Evolutionary conservation across 2,797 vertebrate species (phyloP).

Genomic region (Fundulus diaphanus): DNA sequence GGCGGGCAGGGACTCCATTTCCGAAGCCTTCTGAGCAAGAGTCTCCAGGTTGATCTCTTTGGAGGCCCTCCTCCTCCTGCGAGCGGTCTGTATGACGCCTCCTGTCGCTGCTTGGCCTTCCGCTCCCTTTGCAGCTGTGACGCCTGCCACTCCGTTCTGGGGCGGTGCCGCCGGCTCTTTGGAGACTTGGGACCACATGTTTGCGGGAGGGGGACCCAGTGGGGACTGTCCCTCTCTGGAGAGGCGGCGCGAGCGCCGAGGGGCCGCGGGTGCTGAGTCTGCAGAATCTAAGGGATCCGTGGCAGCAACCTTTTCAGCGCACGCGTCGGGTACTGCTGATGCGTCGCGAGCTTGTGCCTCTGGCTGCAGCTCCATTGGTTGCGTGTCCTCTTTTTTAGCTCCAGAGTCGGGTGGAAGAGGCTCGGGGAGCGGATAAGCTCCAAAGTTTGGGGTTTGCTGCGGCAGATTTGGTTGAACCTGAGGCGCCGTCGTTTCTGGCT

Average conservation of each 20-base stretch:
- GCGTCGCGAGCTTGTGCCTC: slow-evolving; percentile 10
- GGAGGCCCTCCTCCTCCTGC: slow-evolving; percentile 85
- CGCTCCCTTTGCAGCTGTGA: slow-evolving; percentile 57
- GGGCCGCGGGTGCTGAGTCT: slow-evolving; percentile 65
- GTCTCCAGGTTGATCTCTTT: slow-evolving; percentile 94
- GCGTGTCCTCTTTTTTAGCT: slow-evolving; percentile 43
- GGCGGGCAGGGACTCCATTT: slow-evolving; percentile 86
- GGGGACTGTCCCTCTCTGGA: slow-evolving; percentile 81
- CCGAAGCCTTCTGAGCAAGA: slow-evolving; percentile 90
- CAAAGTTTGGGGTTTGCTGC: slow-evolving; percentile 61
- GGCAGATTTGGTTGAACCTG: slow-evolving; percentile 59
- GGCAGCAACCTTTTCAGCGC: slow-evolving; percentile 21
- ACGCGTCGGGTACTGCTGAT: neutral
- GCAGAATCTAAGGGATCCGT: slow-evolving; percentile 27
- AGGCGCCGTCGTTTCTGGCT: slow-evolving; percentile 51
- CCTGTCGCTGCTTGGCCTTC: slow-evolving; percentile 79
- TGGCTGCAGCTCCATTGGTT: slow-evolving; percentile 19
- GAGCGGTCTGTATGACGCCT: slow-evolving; percentile 90
- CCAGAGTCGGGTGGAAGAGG: slow-evolving; percentile 17
- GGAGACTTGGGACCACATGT: slow-evolving; percentile 70
- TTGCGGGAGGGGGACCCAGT: slow-evolving; percentile 70
- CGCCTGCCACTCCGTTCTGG: slow-evolving; percentile 64
- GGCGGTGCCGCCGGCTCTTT: slow-evolving; percentile 52
- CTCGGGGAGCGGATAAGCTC: slow-evolving; percentile 55
- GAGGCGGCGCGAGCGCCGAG: slow-evolving; percentile 90